phyloP scores from a whole-genome alignment of 1,140 invertebrate genomes.

The Anoplolepis gracilipes region DNA sequence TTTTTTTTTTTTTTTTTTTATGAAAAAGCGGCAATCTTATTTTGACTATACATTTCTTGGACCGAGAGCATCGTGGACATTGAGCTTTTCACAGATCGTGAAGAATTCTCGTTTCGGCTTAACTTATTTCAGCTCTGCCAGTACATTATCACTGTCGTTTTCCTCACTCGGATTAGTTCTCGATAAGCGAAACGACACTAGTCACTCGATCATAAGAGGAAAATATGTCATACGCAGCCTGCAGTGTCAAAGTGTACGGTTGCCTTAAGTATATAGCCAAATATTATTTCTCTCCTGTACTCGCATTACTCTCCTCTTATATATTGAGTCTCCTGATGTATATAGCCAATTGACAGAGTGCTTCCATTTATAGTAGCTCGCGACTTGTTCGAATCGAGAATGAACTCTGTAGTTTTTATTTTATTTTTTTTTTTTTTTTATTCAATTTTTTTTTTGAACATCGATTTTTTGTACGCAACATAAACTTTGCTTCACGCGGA shows the following conservation, averaged over 20 bases:
- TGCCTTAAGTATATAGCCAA: conserved; percentile 28
- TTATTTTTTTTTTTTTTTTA: neutral
- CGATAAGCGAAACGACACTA: conserved; percentile 46
- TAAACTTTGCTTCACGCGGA: neutral
- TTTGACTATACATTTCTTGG: too few species aligned
- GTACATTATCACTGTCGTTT: neutral
- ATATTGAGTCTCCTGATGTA: conserved; percentile 56
- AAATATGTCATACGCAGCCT: conserved; percentile 25
- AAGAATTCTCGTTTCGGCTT: conserved; percentile 5
- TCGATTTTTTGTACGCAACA: neutral
- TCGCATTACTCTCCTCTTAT: conserved; percentile 18
- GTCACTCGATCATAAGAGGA: conserved; percentile 45
- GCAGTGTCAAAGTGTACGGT: neutral
- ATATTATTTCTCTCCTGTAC: conserved; percentile 37
- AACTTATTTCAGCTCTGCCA: neutral
- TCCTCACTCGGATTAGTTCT: conserved; percentile 2
- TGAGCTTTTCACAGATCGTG: conserved; percentile 2
- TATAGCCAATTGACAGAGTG: conserved; percentile 71
- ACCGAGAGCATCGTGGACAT: too few species aligned
- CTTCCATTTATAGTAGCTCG: conserved; percentile 72
- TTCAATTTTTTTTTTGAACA: neutral
- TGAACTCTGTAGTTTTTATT: neutral
- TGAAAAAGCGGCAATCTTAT: too few species aligned
- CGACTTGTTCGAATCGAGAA: conserved; percentile 10
- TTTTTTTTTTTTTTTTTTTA: too few species aligned